Evolutionary conservation across 2,113 vertebrate species (phyloP).

Genomic region (Daphoenositta chrysoptera): DNA sequence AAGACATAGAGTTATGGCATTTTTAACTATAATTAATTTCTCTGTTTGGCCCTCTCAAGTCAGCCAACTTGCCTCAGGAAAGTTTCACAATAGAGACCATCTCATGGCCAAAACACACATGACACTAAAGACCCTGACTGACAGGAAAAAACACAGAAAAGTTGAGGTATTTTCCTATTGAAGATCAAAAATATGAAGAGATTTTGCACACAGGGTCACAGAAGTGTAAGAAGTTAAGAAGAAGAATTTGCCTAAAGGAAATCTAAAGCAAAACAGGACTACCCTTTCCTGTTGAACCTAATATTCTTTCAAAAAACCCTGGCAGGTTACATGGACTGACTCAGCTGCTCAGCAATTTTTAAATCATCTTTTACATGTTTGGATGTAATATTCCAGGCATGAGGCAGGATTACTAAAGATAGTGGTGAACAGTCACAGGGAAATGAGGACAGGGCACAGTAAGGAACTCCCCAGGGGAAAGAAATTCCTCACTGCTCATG

Average conservation of each 20-base stretch:
- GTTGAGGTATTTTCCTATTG: neutral
- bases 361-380: neutral
- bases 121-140: neutral
- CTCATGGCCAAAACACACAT: fast-evolving
- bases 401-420: neutral
- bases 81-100: neutral
- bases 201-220: neutral
- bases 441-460: neutral
- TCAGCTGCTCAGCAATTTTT: neutral
- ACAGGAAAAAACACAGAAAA: neutral
- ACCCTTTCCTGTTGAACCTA: neutral
- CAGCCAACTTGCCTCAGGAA: neutral
- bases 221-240: neutral
- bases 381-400: neutral
- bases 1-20: neutral
- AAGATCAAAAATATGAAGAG: neutral
- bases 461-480: neutral
- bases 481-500: neutral
- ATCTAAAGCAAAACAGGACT: neutral
- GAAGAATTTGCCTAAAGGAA: neutral
- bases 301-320: neutral
- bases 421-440: neutral
- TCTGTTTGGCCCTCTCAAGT: neutral
- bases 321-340: neutral
- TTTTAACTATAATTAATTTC: neutral